phyloP scores from a whole-genome alignment of 2,113 vertebrate species.

The Mandrillus leucophaeus region DNA sequence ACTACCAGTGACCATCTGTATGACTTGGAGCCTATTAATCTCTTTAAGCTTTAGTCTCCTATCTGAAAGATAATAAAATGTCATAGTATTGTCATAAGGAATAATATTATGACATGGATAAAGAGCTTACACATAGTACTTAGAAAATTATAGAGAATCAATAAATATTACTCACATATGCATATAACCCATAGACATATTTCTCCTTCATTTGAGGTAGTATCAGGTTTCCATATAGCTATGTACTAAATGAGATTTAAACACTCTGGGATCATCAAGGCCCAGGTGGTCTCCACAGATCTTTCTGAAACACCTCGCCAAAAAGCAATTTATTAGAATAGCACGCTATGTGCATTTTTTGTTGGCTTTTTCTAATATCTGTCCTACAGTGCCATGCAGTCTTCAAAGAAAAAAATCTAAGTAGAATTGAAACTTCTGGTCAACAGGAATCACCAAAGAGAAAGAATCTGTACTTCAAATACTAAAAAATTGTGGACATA shows the following conservation, averaged over 20 bases:
- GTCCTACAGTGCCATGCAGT: not conserved
- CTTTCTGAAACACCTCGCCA: not conserved
- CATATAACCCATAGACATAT: not conserved
- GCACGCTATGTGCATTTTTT: not conserved
- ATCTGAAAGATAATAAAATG: not conserved
- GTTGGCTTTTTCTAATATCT: not conserved
- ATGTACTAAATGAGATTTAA: not conserved
- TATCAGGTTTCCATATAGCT: not conserved
- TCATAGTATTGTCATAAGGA: not conserved
- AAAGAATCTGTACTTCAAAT: not conserved
- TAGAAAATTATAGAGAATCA: not conserved
- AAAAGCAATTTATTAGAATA: not conserved
- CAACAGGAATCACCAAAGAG: not conserved
- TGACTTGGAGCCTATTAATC: not conserved
- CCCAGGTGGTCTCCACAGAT: not conserved
- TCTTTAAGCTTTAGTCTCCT: not conserved
- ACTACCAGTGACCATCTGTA: not conserved
- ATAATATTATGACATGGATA: not conserved
- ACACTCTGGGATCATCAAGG: not conserved
- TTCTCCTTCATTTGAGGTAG: not conserved
- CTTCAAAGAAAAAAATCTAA: not conserved
- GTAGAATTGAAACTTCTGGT: not conserved
- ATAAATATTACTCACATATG: not conserved
- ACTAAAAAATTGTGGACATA: not conserved
- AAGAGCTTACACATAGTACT: not conserved